phyloP scores from a whole-genome alignment of 2,888 invertebrate species.

The Drosophila diplacantha region DNA sequence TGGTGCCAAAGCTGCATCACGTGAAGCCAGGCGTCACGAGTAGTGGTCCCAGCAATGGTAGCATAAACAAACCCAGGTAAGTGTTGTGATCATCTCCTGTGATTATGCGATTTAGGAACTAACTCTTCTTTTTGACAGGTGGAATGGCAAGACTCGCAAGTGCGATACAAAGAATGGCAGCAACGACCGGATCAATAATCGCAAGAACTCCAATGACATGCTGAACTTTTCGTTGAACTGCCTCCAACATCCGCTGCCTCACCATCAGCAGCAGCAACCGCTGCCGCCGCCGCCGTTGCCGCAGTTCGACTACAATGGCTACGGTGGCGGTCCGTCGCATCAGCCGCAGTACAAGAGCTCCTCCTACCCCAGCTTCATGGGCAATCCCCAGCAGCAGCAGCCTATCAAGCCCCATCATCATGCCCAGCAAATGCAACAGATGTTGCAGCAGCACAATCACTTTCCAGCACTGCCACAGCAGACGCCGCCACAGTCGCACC shows the following conservation, averaged over 20 bases:
- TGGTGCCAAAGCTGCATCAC: conserved; percentile 76
- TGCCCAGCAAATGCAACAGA: conserved; percentile 63
- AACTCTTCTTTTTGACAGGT: conserved; percentile 49
- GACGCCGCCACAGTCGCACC: conserved; percentile 67
- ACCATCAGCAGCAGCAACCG: conserved; percentile 55
- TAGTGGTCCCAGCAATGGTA: conserved; percentile 53
- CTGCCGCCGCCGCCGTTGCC: conserved; percentile 49
- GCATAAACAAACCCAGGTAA: conserved; percentile 76
- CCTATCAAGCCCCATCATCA: conserved; percentile 54
- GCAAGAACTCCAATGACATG: conserved; percentile 77
- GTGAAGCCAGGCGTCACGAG: conserved; percentile 57
- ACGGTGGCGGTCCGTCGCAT: conserved; percentile 62
- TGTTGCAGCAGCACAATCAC: conserved; percentile 68
- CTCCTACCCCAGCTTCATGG: conserved; percentile 76
- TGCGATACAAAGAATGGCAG: conserved; percentile 75
- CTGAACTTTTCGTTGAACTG: conserved; percentile 70
- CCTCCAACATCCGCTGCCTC: conserved; percentile 59
- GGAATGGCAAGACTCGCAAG: conserved; percentile 76
- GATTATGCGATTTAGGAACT: neutral
- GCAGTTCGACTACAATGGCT: conserved; percentile 62
- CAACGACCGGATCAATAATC: conserved; percentile 76
- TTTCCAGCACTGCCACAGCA: conserved; percentile 70
- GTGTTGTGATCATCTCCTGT: neutral
- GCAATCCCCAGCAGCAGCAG: conserved; percentile 59
- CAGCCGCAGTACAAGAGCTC: conserved; percentile 75